Conservation (phyloP, 2,888 invertebrate species). For the Hydroisotoma schaefferi region DNA sequence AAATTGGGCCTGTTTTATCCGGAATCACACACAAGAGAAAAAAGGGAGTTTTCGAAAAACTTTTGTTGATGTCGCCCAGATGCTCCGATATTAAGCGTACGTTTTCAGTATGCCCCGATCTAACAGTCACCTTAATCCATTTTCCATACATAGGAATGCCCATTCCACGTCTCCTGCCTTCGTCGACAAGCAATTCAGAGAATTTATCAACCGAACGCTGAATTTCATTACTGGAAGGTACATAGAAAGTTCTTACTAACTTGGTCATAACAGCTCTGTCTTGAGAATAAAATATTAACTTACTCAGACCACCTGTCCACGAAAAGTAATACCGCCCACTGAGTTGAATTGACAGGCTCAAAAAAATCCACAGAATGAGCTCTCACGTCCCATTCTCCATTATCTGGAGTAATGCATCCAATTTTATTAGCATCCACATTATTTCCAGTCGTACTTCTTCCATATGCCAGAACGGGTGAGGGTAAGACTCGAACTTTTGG, state of each 20-base stretch:
- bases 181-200: too few relatives aligned
- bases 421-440: background rate
- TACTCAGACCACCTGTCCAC: background rate
- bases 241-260: too few relatives aligned
- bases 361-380: conserved; percentile 1
- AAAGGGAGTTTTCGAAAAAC: background rate
- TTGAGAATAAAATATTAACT: too few relatives aligned
- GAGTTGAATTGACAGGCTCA: background rate
- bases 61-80: background rate
- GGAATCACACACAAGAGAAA: conserved; percentile 12
- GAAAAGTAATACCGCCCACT: conserved; percentile 9
- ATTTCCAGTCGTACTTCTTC: background rate
- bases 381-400: conserved; percentile 14
- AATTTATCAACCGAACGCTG: too few relatives aligned
- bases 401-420: conserved; percentile 2
- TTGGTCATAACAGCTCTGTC: too few relatives aligned
- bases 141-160: too few relatives aligned
- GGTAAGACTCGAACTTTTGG: conserved; percentile 13
- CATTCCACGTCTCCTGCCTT: too few relatives aligned
- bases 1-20: conserved; percentile 1
- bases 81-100: background rate
- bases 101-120: background rate
- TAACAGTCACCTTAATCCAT: too few relatives aligned
- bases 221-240: too few relatives aligned
- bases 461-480: conserved; percentile 19